These are phyloP conservation scores for Schizotus pectinicornis DNA, from an alignment of 2,888 invertebrate genomes.

Conservation along the genomic window DNA sequence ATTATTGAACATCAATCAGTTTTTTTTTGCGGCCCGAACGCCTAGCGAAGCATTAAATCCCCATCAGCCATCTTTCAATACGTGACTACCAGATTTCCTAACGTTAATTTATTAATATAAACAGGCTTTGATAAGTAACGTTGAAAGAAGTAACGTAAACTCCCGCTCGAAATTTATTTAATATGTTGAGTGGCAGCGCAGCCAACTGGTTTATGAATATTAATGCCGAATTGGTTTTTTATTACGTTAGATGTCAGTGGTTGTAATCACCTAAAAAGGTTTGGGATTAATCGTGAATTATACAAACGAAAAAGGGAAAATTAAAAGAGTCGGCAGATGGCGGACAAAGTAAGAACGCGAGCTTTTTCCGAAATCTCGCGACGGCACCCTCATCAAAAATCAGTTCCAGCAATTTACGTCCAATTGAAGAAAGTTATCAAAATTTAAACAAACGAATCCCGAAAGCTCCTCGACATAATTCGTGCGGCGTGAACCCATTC, in stretches of 20 bases:
- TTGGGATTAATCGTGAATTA: slow-evolving; percentile 17
- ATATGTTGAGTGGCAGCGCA: slow-evolving; percentile 33
- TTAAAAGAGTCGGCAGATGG: slow-evolving; percentile 8
- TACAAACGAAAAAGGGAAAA: slow-evolving; percentile 2
- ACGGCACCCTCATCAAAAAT: no score
- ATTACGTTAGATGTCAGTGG: slow-evolving; percentile 23
- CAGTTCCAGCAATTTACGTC: slow-evolving; percentile 18
- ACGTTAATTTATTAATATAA: slow-evolving; percentile 33
- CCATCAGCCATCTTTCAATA: slow-evolving; percentile 26
- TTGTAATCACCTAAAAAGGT: slow-evolving; percentile 25
- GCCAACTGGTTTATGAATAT: slow-evolving; percentile 26
- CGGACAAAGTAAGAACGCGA: background rate
- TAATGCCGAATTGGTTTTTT: slow-evolving; percentile 21
- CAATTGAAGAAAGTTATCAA: slow-evolving; percentile 22
- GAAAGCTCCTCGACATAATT: no score
- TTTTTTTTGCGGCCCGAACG: slow-evolving; percentile 12
- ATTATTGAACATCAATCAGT: slow-evolving; percentile 33
- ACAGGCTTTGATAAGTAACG: slow-evolving; percentile 32
- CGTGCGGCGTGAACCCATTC: no score
- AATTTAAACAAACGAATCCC: slow-evolving; percentile 25
- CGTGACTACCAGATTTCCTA: slow-evolving; percentile 22
- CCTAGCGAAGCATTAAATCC: slow-evolving; percentile 13
- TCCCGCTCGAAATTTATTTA: slow-evolving; percentile 26
- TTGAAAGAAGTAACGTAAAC: slow-evolving; percentile 32
- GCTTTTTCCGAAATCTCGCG: background rate